A percentile compares a stretch with the other conserved stretches of the same genome.
Conservation (phyloP, 1,140 invertebrate species). For the Trichoplusia ni region DNA sequence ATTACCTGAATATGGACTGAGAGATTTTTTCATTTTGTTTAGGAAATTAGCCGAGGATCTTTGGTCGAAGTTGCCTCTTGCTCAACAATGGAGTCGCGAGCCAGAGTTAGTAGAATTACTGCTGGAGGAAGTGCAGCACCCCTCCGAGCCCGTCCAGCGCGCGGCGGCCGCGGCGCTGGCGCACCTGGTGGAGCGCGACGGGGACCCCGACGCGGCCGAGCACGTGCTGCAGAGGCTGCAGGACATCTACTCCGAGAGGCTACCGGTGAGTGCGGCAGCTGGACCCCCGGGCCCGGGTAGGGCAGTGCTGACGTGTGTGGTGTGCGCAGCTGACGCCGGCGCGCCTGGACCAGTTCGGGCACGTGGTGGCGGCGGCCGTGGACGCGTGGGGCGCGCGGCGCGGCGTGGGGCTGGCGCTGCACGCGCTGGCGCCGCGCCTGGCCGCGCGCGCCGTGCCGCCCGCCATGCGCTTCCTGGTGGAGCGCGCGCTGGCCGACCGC, state of each 20-base stretch:
- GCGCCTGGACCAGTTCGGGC: slow-evolving; percentile 94
- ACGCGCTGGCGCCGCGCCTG: slow-evolving; percentile 87
- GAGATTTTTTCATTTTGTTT: slow-evolving; percentile 6
- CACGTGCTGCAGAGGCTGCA: slow-evolving; percentile 86
- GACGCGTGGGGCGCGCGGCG: slow-evolving; percentile 94
- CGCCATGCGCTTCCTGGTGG: slow-evolving; percentile 93
- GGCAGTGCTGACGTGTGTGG: not conserved
- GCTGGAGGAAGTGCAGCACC: slow-evolving; percentile 89
- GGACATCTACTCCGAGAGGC: slow-evolving; percentile 89
- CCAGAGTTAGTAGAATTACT: slow-evolving; percentile 84
- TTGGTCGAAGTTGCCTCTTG: slow-evolving; percentile 81
- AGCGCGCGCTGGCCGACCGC: slow-evolving; percentile 93
- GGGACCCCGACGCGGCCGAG: slow-evolving; percentile 67
- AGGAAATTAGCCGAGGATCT: slow-evolving; percentile 86
- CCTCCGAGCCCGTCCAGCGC: slow-evolving; percentile 89
- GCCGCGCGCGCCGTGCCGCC: slow-evolving; percentile 85
- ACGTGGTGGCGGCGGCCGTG: slow-evolving; percentile 91
- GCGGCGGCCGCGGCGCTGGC: slow-evolving; percentile 90
- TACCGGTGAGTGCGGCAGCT: slow-evolving; percentile 76
- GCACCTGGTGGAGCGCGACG: slow-evolving; percentile 81
- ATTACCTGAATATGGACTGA: no score
- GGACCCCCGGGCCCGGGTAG: not conserved
- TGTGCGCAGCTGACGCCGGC: slow-evolving; percentile 88
- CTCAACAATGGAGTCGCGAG: slow-evolving; percentile 69
- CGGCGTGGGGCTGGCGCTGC: slow-evolving; percentile 92